phyloP scores from a whole-genome alignment of 2,888 invertebrate genomes.

The Erebia epiphron region DNA sequence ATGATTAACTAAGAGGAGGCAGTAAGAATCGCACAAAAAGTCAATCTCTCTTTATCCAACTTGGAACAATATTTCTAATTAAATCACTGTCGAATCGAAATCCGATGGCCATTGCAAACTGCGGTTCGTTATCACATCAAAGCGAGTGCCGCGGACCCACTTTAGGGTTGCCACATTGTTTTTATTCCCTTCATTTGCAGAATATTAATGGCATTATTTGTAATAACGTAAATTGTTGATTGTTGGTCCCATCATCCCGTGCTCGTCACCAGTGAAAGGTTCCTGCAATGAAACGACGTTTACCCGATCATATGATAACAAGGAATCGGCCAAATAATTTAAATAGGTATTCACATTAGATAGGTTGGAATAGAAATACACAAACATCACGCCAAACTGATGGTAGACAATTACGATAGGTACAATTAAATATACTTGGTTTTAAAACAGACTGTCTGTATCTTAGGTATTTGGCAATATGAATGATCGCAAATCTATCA shows the following conservation, averaged over 20 bases:
- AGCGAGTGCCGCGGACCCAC: slow-evolving; percentile 33
- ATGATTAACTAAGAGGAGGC: not conserved
- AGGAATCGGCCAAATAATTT: too few relatives aligned
- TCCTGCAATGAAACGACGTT: too few relatives aligned
- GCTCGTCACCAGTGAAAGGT: not conserved
- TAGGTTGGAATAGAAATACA: too few relatives aligned
- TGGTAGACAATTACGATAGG: too few relatives aligned
- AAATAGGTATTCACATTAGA: too few relatives aligned
- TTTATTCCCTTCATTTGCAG: not conserved
- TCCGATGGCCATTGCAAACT: slow-evolving; percentile 27
- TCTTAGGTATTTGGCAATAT: too few relatives aligned
- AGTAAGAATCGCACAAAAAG: slow-evolving; percentile 5
- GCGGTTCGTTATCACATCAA: slow-evolving; percentile 40
- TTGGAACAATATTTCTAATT: slow-evolving; percentile 29
- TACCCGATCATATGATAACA: too few relatives aligned
- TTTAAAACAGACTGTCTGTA: too few relatives aligned
- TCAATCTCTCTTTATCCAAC: slow-evolving; percentile 10
- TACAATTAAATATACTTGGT: too few relatives aligned
- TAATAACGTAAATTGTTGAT: not conserved
- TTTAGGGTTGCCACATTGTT: slow-evolving; percentile 24
- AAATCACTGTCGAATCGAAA: slow-evolving; percentile 29
- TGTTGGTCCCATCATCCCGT: not conserved
- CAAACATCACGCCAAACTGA: too few relatives aligned
- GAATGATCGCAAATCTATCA: too few relatives aligned
- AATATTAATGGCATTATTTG: not conserved